Evolutionary conservation across 1,140 invertebrate species (phyloP), one percentile per base, ranked within the genome.

Genomic region (Cydia fagiglandana): DNA sequence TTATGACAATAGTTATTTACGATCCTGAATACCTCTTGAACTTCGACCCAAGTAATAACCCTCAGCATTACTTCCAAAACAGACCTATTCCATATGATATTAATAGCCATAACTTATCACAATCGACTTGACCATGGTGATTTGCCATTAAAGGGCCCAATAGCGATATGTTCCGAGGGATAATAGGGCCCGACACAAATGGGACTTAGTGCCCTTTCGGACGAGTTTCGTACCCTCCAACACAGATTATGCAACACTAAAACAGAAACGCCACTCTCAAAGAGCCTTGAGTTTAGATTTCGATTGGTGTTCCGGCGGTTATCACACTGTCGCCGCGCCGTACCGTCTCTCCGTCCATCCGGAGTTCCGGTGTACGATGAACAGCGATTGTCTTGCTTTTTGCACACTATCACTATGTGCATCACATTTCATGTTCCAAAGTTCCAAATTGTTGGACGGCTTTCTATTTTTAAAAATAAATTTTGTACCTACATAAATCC

Each of bases 81-180:
- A 15, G 66, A 20, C 66, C 34, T 10, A 70, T 70, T 70, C 15
- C 66, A 70, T 70, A 70, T 70, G 50, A 77, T 80, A 82, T 82
- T 61, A 82, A 76, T 80, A 80, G 75, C 75, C 80, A 85, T 85
- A 83, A 81, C 76, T 83, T 83, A 81, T 73, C 47, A 80, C 73
- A 77, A 70, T 73, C 73, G 61, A 38, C n/a, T 47, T 68, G 30
- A 38, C 34, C 53, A 66, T 85, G 83, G 83, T 86, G 83, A 86
- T 84, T 82, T 79, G 75, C 83, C 83, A 86, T 87, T 85, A 87
- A 83, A 87, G 86, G 86, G 84, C 85, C 83, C 88, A 88, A 87
- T 81, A 78, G 84, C 84, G 83, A 83, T 89, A 86, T 82, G 83
- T 88, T 89, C 81, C 70, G 73, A 79, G 80, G 87, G 84, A 86